Conservation (phyloP, 2,113 vertebrate species). For the Oplegnathus fasciatus region DNA sequence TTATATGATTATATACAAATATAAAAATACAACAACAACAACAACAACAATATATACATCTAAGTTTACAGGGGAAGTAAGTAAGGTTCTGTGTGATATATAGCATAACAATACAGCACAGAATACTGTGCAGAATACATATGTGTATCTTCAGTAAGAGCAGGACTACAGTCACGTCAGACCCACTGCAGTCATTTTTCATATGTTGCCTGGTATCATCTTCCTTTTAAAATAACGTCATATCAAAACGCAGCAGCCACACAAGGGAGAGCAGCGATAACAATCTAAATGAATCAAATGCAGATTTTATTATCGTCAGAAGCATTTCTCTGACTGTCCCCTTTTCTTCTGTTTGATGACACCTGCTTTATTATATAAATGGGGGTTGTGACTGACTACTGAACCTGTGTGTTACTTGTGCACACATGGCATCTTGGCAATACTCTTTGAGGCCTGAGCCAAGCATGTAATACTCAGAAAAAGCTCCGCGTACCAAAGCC, state of each 20-base stretch:
- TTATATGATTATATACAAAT: background rate
- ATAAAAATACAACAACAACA: too few relatives aligned
- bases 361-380: background rate
- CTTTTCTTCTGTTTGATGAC: background rate
- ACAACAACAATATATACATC: background rate
- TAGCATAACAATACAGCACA: background rate
- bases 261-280: too few relatives aligned
- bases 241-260: background rate
- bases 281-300: background rate
- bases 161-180: background rate
- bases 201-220: background rate
- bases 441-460: background rate
- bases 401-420: background rate
- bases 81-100: background rate
- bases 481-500: background rate
- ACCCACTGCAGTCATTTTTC: background rate
- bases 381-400: background rate
- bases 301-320: background rate
- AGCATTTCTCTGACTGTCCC: background rate
- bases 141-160: background rate
- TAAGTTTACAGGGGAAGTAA: background rate
- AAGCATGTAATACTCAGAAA: background rate
- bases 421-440: background rate
- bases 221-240: background rate
- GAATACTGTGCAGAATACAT: background rate